Percentiles rank a stretch among this genome's conserved stretches.
Evolutionary conservation across 2,888 invertebrate genomes (phyloP).

Genomic region (Phyto melanocephala): DNA sequence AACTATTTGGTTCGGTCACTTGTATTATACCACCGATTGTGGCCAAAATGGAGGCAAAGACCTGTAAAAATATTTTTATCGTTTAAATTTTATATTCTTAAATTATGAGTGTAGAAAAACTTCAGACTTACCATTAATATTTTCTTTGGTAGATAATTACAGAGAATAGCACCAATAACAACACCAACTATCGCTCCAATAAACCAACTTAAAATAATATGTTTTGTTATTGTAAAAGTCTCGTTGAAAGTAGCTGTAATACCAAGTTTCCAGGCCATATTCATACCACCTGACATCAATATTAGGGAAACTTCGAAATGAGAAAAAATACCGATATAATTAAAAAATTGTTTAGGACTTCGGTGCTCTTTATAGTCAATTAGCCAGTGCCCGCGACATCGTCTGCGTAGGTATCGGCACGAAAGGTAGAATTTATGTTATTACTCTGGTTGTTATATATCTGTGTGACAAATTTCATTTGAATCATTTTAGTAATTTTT

Average conservation of each 20-base stretch:
- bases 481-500: no score
- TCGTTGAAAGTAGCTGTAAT: neutral
- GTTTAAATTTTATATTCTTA: neutral
- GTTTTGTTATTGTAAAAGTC: neutral
- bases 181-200: conserved; percentile 73
- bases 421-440: no score
- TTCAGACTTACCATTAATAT: conserved; percentile 68
- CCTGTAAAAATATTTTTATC: conserved; percentile 60
- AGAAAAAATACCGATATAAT: no score
- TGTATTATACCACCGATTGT: conserved; percentile 70
- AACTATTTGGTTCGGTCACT: conserved; percentile 47
- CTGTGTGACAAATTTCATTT: no score
- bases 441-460: no score
- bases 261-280: conserved; percentile 54
- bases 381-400: no score
- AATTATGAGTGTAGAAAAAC: neutral
- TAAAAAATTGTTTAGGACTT: no score
- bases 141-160: conserved; percentile 70
- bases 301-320: conserved; percentile 68
- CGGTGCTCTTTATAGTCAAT: no score
- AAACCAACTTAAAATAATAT: conserved; percentile 72
- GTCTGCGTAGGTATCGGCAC: no score
- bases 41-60: conserved; percentile 67
- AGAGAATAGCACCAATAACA: conserved; percentile 66
- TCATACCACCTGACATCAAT: conserved; percentile 73